Percentiles rank a stretch among this genome's conserved stretches.
phyloP scores from a whole-genome alignment of 1,140 invertebrate species.

The Neotoxoptera formosana region DNA sequence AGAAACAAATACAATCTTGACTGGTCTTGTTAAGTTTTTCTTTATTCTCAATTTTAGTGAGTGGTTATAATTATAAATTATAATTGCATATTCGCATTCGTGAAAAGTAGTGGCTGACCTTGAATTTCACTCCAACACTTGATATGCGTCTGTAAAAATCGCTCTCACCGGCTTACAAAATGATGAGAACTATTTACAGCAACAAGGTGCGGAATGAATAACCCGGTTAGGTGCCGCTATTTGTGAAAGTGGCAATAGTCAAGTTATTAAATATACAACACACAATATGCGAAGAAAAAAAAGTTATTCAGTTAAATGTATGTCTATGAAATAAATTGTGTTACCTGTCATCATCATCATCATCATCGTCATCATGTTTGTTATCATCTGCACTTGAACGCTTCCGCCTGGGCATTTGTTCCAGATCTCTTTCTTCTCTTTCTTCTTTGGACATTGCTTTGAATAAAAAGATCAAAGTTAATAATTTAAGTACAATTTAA shows the following conservation, averaged over 20 bases:
- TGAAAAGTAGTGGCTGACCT: too few relatives aligned
- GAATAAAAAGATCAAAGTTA: constrained; percentile 59
- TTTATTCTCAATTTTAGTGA: too few relatives aligned
- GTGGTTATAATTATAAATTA: too few relatives aligned
- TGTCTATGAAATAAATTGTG: not conserved
- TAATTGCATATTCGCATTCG: too few relatives aligned
- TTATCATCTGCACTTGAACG: constrained; percentile 64
- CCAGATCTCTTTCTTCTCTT: constrained; percentile 88
- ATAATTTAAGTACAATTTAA: not conserved
- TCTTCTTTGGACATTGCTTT: constrained; percentile 82
- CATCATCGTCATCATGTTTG: constrained; percentile 61
- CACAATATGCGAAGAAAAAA: not conserved
- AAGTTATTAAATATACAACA: not conserved
- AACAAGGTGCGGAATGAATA: not conserved
- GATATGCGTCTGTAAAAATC: not conserved
- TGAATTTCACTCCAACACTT: not conserved
- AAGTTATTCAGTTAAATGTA: not conserved
- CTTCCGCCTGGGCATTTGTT: constrained; percentile 75
- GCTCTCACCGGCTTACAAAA: too few relatives aligned
- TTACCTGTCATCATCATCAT: constrained; percentile 18
- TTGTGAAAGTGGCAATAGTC: too few relatives aligned
- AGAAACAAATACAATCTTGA: too few relatives aligned
- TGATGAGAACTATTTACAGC: not conserved
- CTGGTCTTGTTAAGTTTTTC: too few relatives aligned
- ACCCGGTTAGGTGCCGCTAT: too few relatives aligned